Conservation (phyloP, 2,113 vertebrate species). For the Dolichallabes microphthalmus region DNA sequence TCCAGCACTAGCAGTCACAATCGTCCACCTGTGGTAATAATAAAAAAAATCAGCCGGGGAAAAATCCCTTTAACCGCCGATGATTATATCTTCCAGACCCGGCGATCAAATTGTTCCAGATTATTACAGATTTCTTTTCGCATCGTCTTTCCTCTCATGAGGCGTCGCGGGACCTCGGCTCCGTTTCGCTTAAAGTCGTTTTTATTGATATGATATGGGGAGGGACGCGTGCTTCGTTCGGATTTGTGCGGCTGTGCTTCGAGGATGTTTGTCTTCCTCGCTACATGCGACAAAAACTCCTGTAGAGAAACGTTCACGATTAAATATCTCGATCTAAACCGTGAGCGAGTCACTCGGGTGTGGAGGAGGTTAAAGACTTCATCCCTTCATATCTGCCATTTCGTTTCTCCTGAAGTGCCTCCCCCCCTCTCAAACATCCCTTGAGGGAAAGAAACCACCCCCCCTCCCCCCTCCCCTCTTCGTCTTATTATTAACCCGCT, state of each 20-base stretch:
- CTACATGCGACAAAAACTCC: neutral
- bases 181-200: too few species aligned
- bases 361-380: constrained; percentile 70
- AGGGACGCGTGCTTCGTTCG: neutral
- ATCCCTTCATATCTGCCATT: constrained; percentile 70
- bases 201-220: too few species aligned
- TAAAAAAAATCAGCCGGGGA: neutral
- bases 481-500: constrained; percentile 68
- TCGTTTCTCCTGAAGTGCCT: constrained; percentile 62
- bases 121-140: neutral
- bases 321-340: constrained; percentile 58
- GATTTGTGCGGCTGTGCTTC: neutral
- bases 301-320: too few species aligned
- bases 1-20: neutral
- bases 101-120: neutral
- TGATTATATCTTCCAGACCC: neutral
- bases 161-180: too few species aligned
- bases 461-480: constrained; percentile 57
- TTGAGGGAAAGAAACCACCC: constrained; percentile 50
- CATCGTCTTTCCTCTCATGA: too few species aligned
- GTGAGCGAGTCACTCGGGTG: constrained; percentile 71
- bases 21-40: neutral
- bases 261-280: neutral
- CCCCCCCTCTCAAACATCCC: constrained; percentile 34
- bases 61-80: neutral